phyloP scores from a whole-genome alignment of 2,113 vertebrate species.

The Syngnathus floridae region DNA sequence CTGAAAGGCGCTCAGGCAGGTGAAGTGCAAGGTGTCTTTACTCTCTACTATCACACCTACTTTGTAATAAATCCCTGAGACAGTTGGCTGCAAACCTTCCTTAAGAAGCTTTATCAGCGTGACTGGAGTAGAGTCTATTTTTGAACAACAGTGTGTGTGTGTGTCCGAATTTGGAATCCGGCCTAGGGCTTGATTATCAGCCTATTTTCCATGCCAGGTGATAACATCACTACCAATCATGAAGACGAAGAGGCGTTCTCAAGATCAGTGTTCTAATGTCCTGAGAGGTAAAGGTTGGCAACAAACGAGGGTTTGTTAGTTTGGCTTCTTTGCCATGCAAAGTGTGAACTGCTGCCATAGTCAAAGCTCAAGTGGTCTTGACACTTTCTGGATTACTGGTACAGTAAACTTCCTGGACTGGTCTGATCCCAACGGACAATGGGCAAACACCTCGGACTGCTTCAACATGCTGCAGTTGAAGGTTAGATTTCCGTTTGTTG shows the following conservation, averaged over 20 bases:
- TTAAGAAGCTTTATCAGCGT: slow-evolving; percentile 64
- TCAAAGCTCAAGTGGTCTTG: slow-evolving; percentile 5
- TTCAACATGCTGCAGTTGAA: slow-evolving; percentile 6
- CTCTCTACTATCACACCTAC: slow-evolving; percentile 19
- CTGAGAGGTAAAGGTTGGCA: slow-evolving; percentile 3
- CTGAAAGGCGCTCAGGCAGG: slow-evolving; percentile 4
- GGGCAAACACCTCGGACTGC: slow-evolving; percentile 17
- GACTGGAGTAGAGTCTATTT: slow-evolving; percentile 46
- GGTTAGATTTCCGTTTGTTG: slow-evolving; percentile 5
- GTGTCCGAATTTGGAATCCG: slow-evolving; percentile 24
- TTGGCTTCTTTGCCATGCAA: slow-evolving; percentile 21
- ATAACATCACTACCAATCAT: slow-evolving; percentile 32
- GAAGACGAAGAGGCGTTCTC: slow-evolving; percentile 23
- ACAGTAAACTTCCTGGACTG: slow-evolving; percentile 11
- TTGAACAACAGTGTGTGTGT: slow-evolving; percentile 23
- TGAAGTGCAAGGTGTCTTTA: slow-evolving; percentile 7
- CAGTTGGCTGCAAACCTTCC: slow-evolving; percentile 50
- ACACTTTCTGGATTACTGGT: slow-evolving; percentile 22
- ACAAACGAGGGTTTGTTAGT: slow-evolving; percentile 8
- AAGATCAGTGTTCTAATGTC: slow-evolving; percentile 8
- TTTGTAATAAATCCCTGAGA: slow-evolving; percentile 34
- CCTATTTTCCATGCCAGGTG: slow-evolving; percentile 36
- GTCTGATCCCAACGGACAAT: slow-evolving; percentile 4
- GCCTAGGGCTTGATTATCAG: slow-evolving; percentile 48
- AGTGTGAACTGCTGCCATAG: slow-evolving; percentile 23